These are phyloP conservation scores for Hycleus phaleratus DNA, from an alignment of 1,140 invertebrate genomes.

Conservation along the genomic window DNA sequence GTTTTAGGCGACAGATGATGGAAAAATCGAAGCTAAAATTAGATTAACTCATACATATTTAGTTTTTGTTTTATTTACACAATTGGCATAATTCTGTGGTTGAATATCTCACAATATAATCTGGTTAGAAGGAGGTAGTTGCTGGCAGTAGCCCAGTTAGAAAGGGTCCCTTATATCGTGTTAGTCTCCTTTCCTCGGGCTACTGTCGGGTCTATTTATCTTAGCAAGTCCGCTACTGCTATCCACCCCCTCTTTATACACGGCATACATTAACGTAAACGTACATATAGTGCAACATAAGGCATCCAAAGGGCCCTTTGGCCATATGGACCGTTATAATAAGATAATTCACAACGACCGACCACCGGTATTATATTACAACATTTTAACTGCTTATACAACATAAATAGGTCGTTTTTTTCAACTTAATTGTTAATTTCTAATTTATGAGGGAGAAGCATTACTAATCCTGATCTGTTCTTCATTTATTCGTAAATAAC, in stretches of 20 bases:
- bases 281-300: constrained; percentile 20
- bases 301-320: constrained; percentile 20
- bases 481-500: too few relatives aligned
- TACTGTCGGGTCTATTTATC: constrained; percentile 29
- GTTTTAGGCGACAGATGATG: too few relatives aligned
- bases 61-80: constrained; percentile 5
- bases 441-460: too few relatives aligned
- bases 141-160: neutral
- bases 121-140: constrained; percentile 23
- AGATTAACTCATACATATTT: too few relatives aligned
- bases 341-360: constrained; percentile 20
- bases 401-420: too few relatives aligned
- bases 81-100: constrained; percentile 18
- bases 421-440: too few relatives aligned
- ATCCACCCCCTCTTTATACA: constrained; percentile 4
- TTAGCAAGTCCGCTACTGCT: constrained; percentile 20
- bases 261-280: constrained; percentile 25
- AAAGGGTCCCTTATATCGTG: constrained; percentile 31
- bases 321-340: constrained; percentile 26
- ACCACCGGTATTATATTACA: neutral
- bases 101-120: constrained; percentile 25
- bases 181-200: constrained; percentile 29
- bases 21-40: too few relatives aligned
- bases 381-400: too few relatives aligned
- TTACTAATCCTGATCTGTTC: too few relatives aligned